A percentile compares a stretch with the other conserved stretches of the same genome.
Evolutionary conservation across 2,888 invertebrate species (phyloP).

Genomic region (Leptinotarsa peninsularis): DNA sequence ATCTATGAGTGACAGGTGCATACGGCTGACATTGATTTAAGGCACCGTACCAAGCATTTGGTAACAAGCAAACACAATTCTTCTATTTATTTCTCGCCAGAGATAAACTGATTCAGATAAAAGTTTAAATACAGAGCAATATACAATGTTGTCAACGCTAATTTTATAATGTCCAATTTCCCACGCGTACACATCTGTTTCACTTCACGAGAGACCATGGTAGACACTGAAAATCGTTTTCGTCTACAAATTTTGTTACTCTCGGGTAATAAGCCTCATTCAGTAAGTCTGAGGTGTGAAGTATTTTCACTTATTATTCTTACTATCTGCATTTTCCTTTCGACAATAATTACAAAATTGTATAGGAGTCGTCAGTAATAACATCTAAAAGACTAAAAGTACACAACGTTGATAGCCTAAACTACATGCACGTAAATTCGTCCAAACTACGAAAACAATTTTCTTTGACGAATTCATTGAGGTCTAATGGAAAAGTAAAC

Average conservation of each 20-base stretch:
- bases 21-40: background rate
- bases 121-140: constrained; percentile 28
- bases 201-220: background rate
- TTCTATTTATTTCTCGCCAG: constrained; percentile 24
- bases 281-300: too few species aligned
- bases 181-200: constrained; percentile 25
- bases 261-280: too few species aligned
- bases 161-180: constrained; percentile 29
- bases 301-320: too few species aligned
- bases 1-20: constrained; percentile 13
- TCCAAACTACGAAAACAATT: too few species aligned
- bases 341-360: too few species aligned
- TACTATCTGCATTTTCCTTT: too few species aligned
- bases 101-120: constrained; percentile 22
- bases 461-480: too few species aligned
- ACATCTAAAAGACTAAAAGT: too few species aligned
- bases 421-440: too few species aligned
- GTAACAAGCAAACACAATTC: constrained; percentile 35
- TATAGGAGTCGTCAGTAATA: too few species aligned
- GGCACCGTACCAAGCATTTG: constrained; percentile 19
- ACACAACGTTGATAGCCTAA: too few species aligned
- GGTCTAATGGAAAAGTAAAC: too few species aligned
- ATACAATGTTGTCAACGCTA: constrained; percentile 32
- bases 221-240: background rate
- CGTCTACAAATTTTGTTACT: background rate